Evolutionary conservation across 2,888 invertebrate genomes (phyloP).

Genomic region (Caenorhabditis sulstoni): DNA sequence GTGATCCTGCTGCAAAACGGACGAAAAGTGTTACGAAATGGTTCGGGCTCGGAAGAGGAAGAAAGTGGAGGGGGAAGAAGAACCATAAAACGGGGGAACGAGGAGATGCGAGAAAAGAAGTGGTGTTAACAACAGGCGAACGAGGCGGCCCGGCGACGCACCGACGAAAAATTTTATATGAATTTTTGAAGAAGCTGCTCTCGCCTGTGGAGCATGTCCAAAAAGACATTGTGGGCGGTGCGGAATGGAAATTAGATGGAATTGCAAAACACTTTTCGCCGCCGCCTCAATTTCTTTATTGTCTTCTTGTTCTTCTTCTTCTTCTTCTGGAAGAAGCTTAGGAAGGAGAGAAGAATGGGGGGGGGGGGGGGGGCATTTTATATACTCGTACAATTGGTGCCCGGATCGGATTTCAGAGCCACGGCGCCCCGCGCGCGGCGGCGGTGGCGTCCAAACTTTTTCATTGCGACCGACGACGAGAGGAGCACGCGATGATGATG

Average conservation of each 20-base stretch:
- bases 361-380: slow-evolving; percentile 23
- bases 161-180: slow-evolving; percentile 42
- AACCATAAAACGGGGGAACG: slow-evolving; percentile 49
- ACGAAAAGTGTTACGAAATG: slow-evolving; percentile 7
- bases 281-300: background rate
- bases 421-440: slow-evolving; percentile 33
- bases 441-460: slow-evolving; percentile 31
- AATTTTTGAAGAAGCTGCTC: slow-evolving; percentile 48
- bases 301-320: background rate
- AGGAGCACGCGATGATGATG: slow-evolving; percentile 26
- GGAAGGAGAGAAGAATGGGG: slow-evolving; percentile 12
- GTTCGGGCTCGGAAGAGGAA: background rate
- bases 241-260: slow-evolving; percentile 22
- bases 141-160: background rate
- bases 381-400: slow-evolving; percentile 50
- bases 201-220: slow-evolving; percentile 3
- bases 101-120: background rate
- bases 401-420: slow-evolving; percentile 53
- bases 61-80: slow-evolving; percentile 17
- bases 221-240: slow-evolving; percentile 9
- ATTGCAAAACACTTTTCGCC: slow-evolving; percentile 34
- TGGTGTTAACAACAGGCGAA: slow-evolving; percentile 34
- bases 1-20: slow-evolving; percentile 43
- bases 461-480: slow-evolving; percentile 16
- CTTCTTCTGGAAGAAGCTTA: too few species aligned